Evolutionary conservation across 2,113 vertebrate genomes (phyloP), one percentile per base, ranked within the genome.

Genomic region (Ceuthmochares aereus): DNA sequence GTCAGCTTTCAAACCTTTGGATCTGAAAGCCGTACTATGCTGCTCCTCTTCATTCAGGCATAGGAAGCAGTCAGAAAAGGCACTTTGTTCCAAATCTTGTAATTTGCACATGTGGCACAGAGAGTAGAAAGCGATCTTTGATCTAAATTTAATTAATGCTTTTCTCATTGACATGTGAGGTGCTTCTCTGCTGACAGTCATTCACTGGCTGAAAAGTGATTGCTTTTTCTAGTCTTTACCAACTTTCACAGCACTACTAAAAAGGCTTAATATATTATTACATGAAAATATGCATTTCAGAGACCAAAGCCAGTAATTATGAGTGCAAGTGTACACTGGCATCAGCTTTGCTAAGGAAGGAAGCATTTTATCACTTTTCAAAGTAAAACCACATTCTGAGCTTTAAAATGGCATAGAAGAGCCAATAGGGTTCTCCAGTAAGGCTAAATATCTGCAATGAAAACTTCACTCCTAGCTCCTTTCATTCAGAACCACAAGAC

Each of bases 121-220:
- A 80, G 30, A 37, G 76, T 86, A 87, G 58, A 93, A 95, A 82
- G 49, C 68, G 16, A 81, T 87, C 85, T 92, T 96, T 96, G 73
- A 85, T 90, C 86, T 91, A 76, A 93, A 90, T 73, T 60, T 91
- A 94, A 94, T 93, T 92, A 95, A 79, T 66, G 54, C 60, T 82
- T 81, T 86, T 85, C 37, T 84, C 79, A 81, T 72, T 91, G 67
- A 59, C 40, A 36, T n/a, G 6, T 3, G 1, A 83, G 29, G 21
- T 85, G 30, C 45, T 56, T 78, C n/a, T 63, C 84, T 93, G 63
- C 12, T 63, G 85, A 49, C 43, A 94, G 63, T 74, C 70, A 66
- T 58, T 85, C 59, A 47, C 55, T 79, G 64, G 14, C 43, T 94
- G 70, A 75, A 40, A 90, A 90, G 69, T 45, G 0, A 27, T 63